phyloP scores from a whole-genome alignment of 2,888 invertebrate genomes.

The Priocnemis perturbator region DNA sequence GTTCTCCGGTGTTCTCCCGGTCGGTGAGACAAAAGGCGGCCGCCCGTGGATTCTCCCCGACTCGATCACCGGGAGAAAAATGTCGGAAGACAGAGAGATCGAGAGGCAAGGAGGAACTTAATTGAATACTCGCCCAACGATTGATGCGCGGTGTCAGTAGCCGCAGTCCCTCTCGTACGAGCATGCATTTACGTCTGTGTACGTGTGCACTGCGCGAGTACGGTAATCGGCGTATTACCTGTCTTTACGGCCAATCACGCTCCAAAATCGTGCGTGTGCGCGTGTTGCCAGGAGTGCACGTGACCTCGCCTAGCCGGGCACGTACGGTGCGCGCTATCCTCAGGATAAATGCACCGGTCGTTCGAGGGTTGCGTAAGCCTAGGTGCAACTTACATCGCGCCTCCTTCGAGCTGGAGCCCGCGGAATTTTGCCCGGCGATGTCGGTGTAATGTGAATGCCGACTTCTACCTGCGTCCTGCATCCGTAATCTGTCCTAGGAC shows the following conservation, averaged over 20 bases:
- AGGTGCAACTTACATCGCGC: no score
- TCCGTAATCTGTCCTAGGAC: no score
- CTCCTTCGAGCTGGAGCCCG: background rate
- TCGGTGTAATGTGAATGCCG: background rate
- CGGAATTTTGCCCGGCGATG: slow-evolving; percentile 3
- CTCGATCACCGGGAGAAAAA: slow-evolving; percentile 4
- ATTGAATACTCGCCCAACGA: slow-evolving; percentile 69
- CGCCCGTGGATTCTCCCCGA: no score
- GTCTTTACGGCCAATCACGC: background rate
- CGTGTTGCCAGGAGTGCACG: no score
- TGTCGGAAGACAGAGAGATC: slow-evolving; percentile 8
- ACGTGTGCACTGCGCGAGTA: slow-evolving; percentile 3
- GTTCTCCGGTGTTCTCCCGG: no score
- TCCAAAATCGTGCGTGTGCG: no score
- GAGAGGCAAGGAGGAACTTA: slow-evolving; percentile 45
- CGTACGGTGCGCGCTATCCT: no score
- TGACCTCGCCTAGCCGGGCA: no score
- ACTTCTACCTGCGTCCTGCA: no score
- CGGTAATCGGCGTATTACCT: slow-evolving; percentile 7
- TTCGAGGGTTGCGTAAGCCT: background rate
- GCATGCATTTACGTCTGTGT: slow-evolving; percentile 5
- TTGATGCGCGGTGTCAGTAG: slow-evolving; percentile 68
- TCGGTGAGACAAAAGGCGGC: no score
- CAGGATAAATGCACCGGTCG: background rate
- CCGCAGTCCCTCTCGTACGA: slow-evolving; percentile 18